These are phyloP conservation scores for Melanerpes aurifrons DNA, from an alignment of 2,113 vertebrate species.

Conservation along the genomic window DNA sequence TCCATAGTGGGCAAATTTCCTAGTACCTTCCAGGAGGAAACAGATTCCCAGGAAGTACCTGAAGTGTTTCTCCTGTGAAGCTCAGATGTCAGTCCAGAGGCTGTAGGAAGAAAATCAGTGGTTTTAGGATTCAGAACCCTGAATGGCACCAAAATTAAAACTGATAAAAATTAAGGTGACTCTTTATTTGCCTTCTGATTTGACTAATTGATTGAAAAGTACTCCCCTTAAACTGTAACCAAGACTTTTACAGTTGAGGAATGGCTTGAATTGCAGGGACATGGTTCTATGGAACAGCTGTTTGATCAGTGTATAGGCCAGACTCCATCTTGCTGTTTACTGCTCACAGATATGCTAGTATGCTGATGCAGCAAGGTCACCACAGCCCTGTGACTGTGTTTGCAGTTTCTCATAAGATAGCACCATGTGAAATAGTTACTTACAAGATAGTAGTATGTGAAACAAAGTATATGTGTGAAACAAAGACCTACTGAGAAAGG, in stretches of 20 bases:
- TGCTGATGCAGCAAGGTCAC: too few species aligned
- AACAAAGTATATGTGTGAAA: too few species aligned
- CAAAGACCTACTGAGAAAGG: too few species aligned
- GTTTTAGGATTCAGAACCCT: neutral
- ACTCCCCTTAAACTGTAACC: neutral
- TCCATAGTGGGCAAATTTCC: neutral
- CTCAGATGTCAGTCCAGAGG: neutral
- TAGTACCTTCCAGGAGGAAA: neutral
- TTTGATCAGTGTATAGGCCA: too few species aligned
- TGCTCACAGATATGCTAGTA: too few species aligned
- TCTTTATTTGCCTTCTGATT: neutral
- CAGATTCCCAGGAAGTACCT: neutral
- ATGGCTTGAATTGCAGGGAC: too few species aligned
- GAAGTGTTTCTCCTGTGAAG: neutral
- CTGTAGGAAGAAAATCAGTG: neutral
- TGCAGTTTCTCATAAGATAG: too few species aligned
- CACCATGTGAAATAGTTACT: too few species aligned
- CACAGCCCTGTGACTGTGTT: too few species aligned
- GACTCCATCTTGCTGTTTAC: too few species aligned
- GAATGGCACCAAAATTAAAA: neutral
- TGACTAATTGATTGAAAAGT: neutral
- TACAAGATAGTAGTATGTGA: too few species aligned
- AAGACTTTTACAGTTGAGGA: neutral
- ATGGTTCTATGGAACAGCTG: too few species aligned
- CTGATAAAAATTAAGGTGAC: neutral